These are phyloP conservation scores for Meteorus cinctellus DNA, from an alignment of 2,888 invertebrate species.

Conservation along the genomic window DNA sequence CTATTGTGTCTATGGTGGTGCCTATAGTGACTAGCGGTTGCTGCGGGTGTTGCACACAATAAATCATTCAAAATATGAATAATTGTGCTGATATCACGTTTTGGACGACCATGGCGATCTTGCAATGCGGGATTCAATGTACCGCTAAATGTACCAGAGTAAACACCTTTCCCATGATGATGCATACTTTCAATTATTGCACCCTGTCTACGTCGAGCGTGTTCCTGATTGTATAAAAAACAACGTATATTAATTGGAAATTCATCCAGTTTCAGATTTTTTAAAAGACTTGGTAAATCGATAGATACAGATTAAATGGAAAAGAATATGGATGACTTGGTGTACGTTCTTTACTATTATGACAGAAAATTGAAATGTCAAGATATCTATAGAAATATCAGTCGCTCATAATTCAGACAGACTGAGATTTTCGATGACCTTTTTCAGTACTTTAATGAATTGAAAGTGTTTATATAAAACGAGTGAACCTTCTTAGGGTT, in stretches of 20 bases:
- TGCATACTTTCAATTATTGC: slow-evolving; percentile 94
- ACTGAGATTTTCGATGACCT: too few species aligned
- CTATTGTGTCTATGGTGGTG: slow-evolving; percentile 68
- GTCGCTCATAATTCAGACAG: too few species aligned
- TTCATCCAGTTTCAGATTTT: background rate
- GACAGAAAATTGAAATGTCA: too few species aligned
- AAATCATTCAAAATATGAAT: slow-evolving; percentile 96
- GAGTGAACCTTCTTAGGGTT: too few species aligned
- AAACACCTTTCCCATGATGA: slow-evolving; percentile 95
- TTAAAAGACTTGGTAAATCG: slow-evolving; percentile 10
- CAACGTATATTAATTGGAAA: slow-evolving; percentile 12
- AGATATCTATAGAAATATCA: too few species aligned
- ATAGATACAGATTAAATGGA: background rate
- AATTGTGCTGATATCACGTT: slow-evolving; percentile 95
- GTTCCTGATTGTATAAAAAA: slow-evolving; percentile 61
- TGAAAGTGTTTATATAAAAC: too few species aligned
- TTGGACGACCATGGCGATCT: slow-evolving; percentile 92
- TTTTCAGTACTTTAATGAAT: too few species aligned
- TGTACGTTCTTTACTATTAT: too few species aligned
- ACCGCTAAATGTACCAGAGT: slow-evolving; percentile 97
- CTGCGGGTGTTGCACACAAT: slow-evolving; percentile 87
- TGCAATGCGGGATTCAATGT: slow-evolving; percentile 94
- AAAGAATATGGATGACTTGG: too few species aligned
- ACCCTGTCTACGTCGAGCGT: slow-evolving; percentile 76
- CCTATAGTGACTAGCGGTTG: slow-evolving; percentile 67